Evolutionary conservation across 2,113 vertebrate genomes (phyloP).

Genomic region (Camelus bactrianus): DNA sequence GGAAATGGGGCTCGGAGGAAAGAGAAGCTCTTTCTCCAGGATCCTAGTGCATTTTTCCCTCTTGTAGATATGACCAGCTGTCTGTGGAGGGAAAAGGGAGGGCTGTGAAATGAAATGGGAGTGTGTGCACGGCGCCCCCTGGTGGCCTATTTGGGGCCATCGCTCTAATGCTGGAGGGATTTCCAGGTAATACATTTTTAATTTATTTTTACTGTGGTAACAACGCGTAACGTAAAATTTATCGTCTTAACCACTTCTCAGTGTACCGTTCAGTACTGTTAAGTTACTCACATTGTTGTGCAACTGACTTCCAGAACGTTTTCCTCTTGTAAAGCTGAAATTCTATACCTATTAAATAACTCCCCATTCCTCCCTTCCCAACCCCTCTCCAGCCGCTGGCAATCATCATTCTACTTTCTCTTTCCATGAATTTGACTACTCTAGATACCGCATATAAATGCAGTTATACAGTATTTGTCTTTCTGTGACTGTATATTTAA

Average conservation of each 20-base stretch:
- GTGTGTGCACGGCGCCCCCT: conserved; percentile 43
- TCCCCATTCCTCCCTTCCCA: too few relatives aligned
- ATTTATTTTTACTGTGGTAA: background rate
- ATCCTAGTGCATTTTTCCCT: background rate
- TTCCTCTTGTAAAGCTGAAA: background rate
- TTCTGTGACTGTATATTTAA: background rate
- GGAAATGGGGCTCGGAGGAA: background rate
- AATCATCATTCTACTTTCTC: background rate
- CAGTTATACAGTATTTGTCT: too few relatives aligned
- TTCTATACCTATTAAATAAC: background rate
- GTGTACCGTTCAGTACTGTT: background rate
- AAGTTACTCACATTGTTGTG: background rate
- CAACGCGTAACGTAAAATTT: background rate
- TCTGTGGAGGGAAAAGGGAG: too few relatives aligned
- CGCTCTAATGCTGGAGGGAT: background rate
- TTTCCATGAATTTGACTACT: background rate
- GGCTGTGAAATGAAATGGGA: background rate
- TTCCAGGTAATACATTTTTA: background rate
- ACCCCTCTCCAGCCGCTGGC: background rate
- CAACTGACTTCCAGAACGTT: background rate
- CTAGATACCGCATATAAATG: accelerated
- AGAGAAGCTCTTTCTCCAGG: background rate
- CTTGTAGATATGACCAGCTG: background rate
- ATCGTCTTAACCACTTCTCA: background rate
- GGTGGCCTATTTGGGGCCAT: background rate